Evolutionary conservation across 2,888 invertebrate genomes (phyloP).

Genomic region (Metellina segmentata): DNA sequence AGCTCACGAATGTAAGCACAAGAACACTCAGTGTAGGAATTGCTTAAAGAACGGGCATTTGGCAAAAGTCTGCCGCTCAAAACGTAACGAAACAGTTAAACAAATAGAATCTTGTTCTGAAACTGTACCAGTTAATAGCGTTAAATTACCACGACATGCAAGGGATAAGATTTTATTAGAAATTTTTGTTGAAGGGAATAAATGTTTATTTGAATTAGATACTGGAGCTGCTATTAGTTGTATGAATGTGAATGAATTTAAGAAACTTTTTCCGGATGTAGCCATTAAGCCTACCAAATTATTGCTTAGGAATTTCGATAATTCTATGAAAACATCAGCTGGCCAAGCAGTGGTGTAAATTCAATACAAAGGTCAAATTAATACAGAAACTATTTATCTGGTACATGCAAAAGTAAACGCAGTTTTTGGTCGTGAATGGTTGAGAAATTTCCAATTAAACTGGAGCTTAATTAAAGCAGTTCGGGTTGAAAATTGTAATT

Average conservation of each 20-base stretch:
- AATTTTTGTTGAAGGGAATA: constrained; percentile 40
- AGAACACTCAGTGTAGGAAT: constrained; percentile 43
- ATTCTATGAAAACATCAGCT: constrained; percentile 54
- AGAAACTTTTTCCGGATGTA: constrained; percentile 62
- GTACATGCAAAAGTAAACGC: constrained; percentile 66
- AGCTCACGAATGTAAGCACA: constrained; percentile 18
- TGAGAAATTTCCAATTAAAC: constrained; percentile 61
- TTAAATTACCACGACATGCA: constrained; percentile 64
- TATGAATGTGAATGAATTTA: constrained; percentile 40
- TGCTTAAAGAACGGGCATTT: constrained; percentile 63
- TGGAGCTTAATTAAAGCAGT: constrained; percentile 65
- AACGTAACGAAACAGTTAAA: constrained; percentile 64
- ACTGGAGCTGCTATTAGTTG: constrained; percentile 32
- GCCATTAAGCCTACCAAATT: constrained; percentile 65
- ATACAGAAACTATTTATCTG: constrained; percentile 64
- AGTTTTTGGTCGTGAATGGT: constrained; percentile 65
- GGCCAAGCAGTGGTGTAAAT: constrained; percentile 64
- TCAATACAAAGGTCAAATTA: constrained; percentile 65
- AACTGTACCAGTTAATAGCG: constrained; percentile 66
- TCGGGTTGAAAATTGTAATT: constrained; percentile 63
- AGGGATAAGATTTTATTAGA: constrained; percentile 61
- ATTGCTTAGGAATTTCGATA: constrained; percentile 66
- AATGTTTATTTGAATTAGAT: constrained; percentile 36
- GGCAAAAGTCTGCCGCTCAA: constrained; percentile 64
- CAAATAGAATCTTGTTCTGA: constrained; percentile 62